Evolutionary conservation across 2,888 invertebrate genomes (phyloP).

Genomic region (Folsomia manolachei): DNA sequence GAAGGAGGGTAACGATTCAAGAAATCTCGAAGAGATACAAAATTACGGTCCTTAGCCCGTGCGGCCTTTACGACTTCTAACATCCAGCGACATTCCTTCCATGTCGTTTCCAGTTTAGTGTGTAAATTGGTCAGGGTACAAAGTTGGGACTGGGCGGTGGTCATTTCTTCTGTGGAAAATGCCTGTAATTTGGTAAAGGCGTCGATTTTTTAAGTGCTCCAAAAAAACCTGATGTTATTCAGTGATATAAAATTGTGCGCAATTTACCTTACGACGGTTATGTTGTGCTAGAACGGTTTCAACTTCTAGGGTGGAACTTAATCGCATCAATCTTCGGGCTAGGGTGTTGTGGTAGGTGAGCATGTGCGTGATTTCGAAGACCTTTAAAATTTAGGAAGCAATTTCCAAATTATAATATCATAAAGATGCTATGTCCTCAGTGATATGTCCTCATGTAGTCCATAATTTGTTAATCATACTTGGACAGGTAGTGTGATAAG

Average conservation of each 20-base stretch:
- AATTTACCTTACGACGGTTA: conserved; percentile 72
- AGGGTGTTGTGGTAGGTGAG: conserved; percentile 90
- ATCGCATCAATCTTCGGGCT: conserved; percentile 82
- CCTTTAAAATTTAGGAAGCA: conserved; percentile 46
- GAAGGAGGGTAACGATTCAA: conserved; percentile 3
- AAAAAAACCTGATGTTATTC: too few relatives aligned
- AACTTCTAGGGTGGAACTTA: conserved; percentile 89
- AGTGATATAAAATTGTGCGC: too few relatives aligned
- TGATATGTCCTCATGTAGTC: background rate
- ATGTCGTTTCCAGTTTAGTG: conserved; percentile 77
- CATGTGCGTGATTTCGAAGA: conserved; percentile 88
- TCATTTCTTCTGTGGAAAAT: conserved; percentile 83
- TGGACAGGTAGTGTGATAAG: conserved; percentile 87
- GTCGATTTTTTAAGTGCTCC: too few relatives aligned
- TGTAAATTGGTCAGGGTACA: conserved; percentile 80
- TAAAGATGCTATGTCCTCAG: conserved; percentile 17
- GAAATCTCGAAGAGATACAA: conserved; percentile 14
- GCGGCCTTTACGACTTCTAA: conserved; percentile 94
- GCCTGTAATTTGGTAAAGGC: conserved; percentile 61
- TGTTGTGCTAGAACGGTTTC: conserved; percentile 89
- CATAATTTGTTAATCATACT: conserved; percentile 53
- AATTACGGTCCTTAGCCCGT: conserved; percentile 64
- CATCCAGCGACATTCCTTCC: conserved; percentile 94
- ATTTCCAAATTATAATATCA: background rate
- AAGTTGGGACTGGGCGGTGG: conserved; percentile 79